Evolutionary conservation across 2,888 invertebrate genomes (phyloP), one percentile per base, ranked within the genome.

Genomic region (Phaonia tiefii): DNA sequence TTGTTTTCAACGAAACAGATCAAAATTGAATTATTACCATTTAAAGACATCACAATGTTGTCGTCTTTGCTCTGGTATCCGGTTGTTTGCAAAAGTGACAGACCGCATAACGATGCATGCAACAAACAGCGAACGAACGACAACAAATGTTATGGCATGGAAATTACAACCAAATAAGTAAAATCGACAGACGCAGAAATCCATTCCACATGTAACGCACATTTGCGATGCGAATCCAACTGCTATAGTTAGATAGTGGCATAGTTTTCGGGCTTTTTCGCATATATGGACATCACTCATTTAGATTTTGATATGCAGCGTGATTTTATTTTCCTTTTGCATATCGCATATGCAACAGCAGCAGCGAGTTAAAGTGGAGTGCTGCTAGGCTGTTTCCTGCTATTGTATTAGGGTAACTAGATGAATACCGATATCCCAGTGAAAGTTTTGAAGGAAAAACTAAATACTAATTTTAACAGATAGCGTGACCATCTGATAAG

Each of bases 21-120:
- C 26, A 54, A 63, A 81, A 75, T 77, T 81, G 81, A 81, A 81
- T 78, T 78, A 78, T 81, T 78, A 58, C 81, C 81, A 75, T 81
- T 81, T 81, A 78, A 63, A 75, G 81, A 56, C 81, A 81, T 77
- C 31, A 8, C 8, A n/a, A 76, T 81, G 77, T 81, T 31, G 31
- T 31, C 31, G 31, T 31, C 8, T 3, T 31, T 74, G 74, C 75
- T 75, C 49, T 56, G 42, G 81, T 78, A 78, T 81, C 81, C 81
- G 81, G 75, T 75, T 78, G 67, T 78, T 78, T 31, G 31, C 31
- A 31, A 8, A 66, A 49, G 63, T 37, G 63, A 63, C 39, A 63
- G 42, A 63, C 42, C 63, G 63, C 63, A 63, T 63, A 63, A 63
- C 20, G 54, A 10, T 20, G 10, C 37, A 37, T 60, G 63, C 63